Base-by-base conservation (phyloP, 2,113 vertebrate species). In the Spheniscus mendiculus region DNA sequence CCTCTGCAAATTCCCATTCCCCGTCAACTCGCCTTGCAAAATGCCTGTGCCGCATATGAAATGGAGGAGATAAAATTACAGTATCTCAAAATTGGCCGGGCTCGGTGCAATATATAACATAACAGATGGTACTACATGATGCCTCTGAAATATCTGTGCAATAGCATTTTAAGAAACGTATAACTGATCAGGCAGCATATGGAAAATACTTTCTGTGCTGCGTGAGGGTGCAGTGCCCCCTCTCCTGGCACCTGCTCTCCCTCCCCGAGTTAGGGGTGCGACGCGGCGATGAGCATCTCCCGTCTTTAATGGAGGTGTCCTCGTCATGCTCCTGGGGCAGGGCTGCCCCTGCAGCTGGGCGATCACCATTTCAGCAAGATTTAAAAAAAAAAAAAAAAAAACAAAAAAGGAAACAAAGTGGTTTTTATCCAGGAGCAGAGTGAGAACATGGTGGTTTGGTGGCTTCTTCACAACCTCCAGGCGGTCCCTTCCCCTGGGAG, bases 11-110 rank as follows among this genome's bases (percentile, higher is more conserved):
- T 79, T 19, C 95, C 78, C 30, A 0, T 47, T 92, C 78, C 49
- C 88, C 21, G 0, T 3, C 89, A 49, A 27, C 47, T 72, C 50
- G 89, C 97, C 97, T 97, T 74, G 97, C 97, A 90, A 97, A 97
- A 96, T 98, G 98, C 98, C 97, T 98, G 97, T 66, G 72, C 97
- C 88, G 97, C 98, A 97, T 98, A 95, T 84, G 96, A 98, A 98
- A 98, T 98, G 96, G 89, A 98, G 97, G 95, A 98, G 98, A 98
- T 97, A 97, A 98, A 98, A 98, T 98, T 98, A 97, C 98, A 98
- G 97, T 92, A 97, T 97, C 96, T 96, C 95, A 90, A 89, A 98
- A 97, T 98, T 98, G 98, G 98, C 98, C 93, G 45, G 97, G 98
- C 98, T 98, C 87, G 52, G 91, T 97, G 97, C 98, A 98, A 97